Conservation (phyloP, 1,140 invertebrate species). For the Megalopta genalis region DNA sequence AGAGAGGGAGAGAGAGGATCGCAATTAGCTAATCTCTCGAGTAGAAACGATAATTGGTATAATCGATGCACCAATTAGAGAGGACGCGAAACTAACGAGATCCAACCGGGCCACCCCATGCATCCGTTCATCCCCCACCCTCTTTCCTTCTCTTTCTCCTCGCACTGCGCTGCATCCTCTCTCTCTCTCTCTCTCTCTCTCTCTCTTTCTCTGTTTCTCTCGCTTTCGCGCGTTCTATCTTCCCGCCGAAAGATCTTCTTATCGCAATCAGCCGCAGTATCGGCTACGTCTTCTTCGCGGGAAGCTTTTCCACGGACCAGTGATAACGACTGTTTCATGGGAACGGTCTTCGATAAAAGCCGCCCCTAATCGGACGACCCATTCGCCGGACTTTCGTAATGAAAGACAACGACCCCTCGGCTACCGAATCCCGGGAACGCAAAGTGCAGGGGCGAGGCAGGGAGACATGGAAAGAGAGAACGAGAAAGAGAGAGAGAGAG, state of each 20-base stretch:
- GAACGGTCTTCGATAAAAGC: constrained; percentile 34
- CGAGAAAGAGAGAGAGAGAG: too few relatives aligned
- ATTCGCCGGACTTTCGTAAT: neutral
- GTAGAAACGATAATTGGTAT: constrained; percentile 74
- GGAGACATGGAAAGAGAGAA: too few relatives aligned
- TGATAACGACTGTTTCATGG: constrained; percentile 50
- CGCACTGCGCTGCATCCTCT: too few relatives aligned
- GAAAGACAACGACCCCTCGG: neutral
- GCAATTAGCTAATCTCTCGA: constrained; percentile 74
- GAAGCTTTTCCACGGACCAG: constrained; percentile 3
- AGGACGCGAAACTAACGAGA: constrained; percentile 70
- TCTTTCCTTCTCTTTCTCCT: neutral
- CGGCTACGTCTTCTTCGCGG: constrained; percentile 25
- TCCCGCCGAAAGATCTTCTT: constrained; percentile 35
- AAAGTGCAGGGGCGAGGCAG: too few relatives aligned
- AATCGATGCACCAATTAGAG: constrained; percentile 74
- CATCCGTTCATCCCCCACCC: neutral
- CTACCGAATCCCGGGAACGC: constrained; percentile 20
- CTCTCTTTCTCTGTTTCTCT: too few relatives aligned
- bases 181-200: neutral
- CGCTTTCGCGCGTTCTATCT: neutral
- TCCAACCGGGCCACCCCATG: constrained; percentile 54
- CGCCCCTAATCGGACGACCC: constrained; percentile 5
- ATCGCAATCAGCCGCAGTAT: constrained; percentile 33
- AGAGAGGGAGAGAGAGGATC: constrained; percentile 47